These are phyloP conservation scores for Rapana venosa DNA, from an alignment of 2,888 invertebrate genomes.

Conservation along the genomic window DNA sequence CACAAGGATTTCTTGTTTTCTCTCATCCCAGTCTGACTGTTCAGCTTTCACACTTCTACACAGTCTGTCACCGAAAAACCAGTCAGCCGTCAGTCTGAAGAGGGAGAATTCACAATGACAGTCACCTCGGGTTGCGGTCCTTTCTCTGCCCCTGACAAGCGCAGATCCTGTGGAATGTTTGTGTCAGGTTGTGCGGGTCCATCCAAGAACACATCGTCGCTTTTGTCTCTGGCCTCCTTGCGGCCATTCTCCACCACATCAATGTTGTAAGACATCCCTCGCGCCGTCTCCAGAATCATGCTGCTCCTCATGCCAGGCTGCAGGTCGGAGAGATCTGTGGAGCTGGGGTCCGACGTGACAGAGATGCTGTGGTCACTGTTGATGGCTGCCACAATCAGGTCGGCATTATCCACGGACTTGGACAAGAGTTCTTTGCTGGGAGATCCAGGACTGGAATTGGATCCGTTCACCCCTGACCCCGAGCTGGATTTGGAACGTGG, in stretches of 20 bases:
- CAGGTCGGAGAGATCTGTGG: neutral
- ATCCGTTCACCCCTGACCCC: neutral
- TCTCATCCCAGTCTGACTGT: neutral
- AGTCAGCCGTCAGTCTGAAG: slow-evolving; percentile 7
- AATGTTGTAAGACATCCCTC: slow-evolving; percentile 24
- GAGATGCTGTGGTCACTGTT: neutral
- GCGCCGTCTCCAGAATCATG: slow-evolving; percentile 32
- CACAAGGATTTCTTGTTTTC: too few relatives aligned
- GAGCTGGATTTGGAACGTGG: neutral
- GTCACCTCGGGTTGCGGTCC: neutral
- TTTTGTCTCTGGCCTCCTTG: neutral
- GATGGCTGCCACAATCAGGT: slow-evolving; percentile 16
- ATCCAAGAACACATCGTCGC: neutral
- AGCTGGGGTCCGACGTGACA: neutral
- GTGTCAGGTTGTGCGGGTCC: neutral
- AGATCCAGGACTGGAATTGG: neutral
- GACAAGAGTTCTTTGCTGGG: slow-evolving; percentile 27
- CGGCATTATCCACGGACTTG: slow-evolving; percentile 19
- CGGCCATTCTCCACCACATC: neutral
- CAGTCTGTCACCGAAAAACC: neutral
- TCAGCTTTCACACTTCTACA: neutral
- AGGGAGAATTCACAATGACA: slow-evolving; percentile 14
- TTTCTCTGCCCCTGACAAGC: neutral
- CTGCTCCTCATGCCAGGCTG: slow-evolving; percentile 33
- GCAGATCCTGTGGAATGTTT: neutral